Conservation (phyloP, 2,888 invertebrate species). For the Lithodes maja region DNA sequence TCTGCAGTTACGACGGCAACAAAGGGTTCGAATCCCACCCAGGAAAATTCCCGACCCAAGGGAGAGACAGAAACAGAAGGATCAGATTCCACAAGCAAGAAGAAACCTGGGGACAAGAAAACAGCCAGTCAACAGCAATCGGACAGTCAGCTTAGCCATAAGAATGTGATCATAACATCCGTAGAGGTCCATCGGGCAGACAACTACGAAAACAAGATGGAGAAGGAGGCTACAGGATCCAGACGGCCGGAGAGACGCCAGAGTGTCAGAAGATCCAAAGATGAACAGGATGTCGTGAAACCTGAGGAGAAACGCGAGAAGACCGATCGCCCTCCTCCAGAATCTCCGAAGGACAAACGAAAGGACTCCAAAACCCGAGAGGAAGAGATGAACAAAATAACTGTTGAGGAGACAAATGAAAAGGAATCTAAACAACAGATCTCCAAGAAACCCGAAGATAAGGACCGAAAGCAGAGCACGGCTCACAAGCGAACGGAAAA, state of each 20-base stretch:
- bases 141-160: slow-evolving; percentile 36
- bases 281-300: slow-evolving; percentile 38
- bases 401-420: slow-evolving; percentile 43
- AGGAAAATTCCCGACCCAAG: not conserved
- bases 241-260: slow-evolving; percentile 52
- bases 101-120: slow-evolving; percentile 2
- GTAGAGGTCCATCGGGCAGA: slow-evolving; percentile 57
- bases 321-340: slow-evolving; percentile 24
- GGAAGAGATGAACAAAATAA: slow-evolving; percentile 61
- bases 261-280: slow-evolving; percentile 53
- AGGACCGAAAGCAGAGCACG: slow-evolving; percentile 26
- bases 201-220: slow-evolving; percentile 42
- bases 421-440: slow-evolving; percentile 39
- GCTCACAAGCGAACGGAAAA: slow-evolving; percentile 27
- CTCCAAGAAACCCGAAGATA: slow-evolving; percentile 23
- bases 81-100: not conserved
- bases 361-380: slow-evolving; percentile 48
- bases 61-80: not conserved
- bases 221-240: not conserved
- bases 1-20: not conserved
- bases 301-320: slow-evolving; percentile 49
- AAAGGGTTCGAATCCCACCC: not conserved
- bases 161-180: slow-evolving; percentile 55
- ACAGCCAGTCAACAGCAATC: not conserved
- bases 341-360: slow-evolving; percentile 49